Percentiles rank a stretch among this genome's conserved stretches.
Evolutionary conservation across 1,140 invertebrate species (phyloP).

Genomic region (Cyphomyrmex costatus): DNA sequence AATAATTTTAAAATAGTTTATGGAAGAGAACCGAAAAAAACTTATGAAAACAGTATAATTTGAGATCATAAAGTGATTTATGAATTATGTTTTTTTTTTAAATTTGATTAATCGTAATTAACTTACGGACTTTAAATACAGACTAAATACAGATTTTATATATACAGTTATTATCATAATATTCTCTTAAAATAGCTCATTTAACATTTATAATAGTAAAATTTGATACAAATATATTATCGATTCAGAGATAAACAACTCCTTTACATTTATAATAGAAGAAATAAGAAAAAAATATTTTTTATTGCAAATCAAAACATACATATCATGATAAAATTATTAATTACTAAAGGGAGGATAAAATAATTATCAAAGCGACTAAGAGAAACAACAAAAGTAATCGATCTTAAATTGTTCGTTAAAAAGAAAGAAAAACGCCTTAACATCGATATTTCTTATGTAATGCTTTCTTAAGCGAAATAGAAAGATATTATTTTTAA

Average conservation of each 20-base stretch:
- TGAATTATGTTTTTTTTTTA: neutral
- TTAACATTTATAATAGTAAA: neutral
- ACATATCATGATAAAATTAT: conserved; percentile 8
- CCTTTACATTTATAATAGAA: neutral
- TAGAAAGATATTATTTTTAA: conserved; percentile 63
- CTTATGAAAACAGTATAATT: neutral
- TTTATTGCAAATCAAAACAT: neutral
- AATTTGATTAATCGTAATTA: neutral
- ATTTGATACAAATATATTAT: neutral
- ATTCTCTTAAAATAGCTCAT: neutral
- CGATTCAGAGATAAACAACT: neutral
- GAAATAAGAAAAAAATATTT: neutral
- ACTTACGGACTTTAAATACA: neutral
- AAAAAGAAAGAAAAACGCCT: conserved; percentile 13
- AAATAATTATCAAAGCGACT: conserved; percentile 7
- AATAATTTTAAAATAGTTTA: conserved; percentile 22
- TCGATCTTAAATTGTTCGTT: conserved; percentile 21
- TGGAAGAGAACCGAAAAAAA: neutral
- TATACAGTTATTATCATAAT: neutral
- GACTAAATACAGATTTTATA: too few species aligned
- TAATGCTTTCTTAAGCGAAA: conserved; percentile 21
- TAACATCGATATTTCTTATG: conserved; percentile 10
- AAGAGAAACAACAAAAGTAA: neutral
- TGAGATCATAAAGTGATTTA: neutral
- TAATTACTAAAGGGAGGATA: neutral